Conservation (phyloP, 2,797 vertebrate genomes). For the Lycodopsis pacificus region DNA sequence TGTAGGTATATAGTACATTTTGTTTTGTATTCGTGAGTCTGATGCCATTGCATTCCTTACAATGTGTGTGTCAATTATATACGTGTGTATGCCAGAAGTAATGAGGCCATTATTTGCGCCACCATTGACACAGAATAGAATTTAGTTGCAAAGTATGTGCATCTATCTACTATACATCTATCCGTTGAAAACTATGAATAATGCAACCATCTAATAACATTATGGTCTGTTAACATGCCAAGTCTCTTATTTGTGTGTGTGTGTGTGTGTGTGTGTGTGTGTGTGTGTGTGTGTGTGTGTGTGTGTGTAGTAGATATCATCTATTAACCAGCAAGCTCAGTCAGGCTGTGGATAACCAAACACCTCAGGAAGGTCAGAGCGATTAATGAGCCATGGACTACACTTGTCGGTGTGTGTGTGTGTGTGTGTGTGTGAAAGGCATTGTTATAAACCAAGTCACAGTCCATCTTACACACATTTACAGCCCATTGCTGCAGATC, state of each 20-base stretch:
- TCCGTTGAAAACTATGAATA: slow-evolving; percentile 17
- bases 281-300: slow-evolving; percentile 11
- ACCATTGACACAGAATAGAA: slow-evolving; percentile 31
- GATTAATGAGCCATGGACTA: slow-evolving; percentile 55
- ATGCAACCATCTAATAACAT: slow-evolving; percentile 24
- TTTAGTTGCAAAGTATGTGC: slow-evolving; percentile 26
- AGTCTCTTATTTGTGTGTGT: neutral
- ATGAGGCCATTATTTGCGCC: slow-evolving; percentile 52
- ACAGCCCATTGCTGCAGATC: neutral
- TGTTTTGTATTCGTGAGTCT: neutral
- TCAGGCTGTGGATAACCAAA: slow-evolving; percentile 44
- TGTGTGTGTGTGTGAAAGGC: slow-evolving; percentile 17
- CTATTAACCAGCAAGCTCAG: slow-evolving; percentile 44
- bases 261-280: slow-evolving; percentile 18
- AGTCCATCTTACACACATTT: slow-evolving; percentile 21
- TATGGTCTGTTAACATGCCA: slow-evolving; percentile 7
- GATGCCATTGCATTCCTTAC: neutral
- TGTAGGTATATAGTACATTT: neutral
- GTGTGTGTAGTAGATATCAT: slow-evolving; percentile 10
- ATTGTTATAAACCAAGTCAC: slow-evolving; percentile 1
- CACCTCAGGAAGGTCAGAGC: slow-evolving; percentile 47
- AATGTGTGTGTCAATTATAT: neutral
- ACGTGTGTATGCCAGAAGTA: slow-evolving; percentile 6
- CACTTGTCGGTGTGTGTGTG: neutral
- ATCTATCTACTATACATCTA: neutral